These are phyloP conservation scores for Eulemur mongoz DNA, from an alignment of 2,797 vertebrate species.

Conservation along the genomic window DNA sequence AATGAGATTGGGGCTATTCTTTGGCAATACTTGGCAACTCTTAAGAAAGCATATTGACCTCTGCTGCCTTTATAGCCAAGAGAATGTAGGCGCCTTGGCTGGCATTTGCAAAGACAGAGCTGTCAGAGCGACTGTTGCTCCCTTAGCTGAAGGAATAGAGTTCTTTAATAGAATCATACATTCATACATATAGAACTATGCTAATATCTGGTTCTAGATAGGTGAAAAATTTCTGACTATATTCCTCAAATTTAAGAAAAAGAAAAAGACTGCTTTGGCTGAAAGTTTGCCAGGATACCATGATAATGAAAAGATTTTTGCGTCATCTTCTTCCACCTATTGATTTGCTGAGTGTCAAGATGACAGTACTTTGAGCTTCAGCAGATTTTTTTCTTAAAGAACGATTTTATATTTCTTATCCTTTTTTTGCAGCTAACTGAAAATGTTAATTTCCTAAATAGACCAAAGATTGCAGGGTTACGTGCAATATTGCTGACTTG, in stretches of 20 bases:
- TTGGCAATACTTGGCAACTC: background rate
- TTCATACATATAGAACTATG: background rate
- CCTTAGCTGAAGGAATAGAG: background rate
- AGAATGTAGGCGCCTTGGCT: background rate
- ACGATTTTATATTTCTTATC: background rate
- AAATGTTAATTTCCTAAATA: constrained; percentile 25
- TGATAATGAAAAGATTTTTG: background rate
- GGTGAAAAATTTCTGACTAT: background rate
- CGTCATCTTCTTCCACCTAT: background rate
- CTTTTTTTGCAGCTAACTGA: background rate
- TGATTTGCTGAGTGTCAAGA: background rate
- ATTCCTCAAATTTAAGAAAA: background rate
- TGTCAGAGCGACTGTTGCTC: background rate
- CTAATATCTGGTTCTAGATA: background rate
- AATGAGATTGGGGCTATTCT: background rate
- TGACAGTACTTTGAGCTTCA: background rate
- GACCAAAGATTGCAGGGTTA: constrained; percentile 15
- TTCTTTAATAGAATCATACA: background rate
- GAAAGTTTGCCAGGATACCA: background rate
- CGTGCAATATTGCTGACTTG: background rate
- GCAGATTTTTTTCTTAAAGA: background rate
- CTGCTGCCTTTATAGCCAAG: background rate
- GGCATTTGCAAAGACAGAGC: background rate
- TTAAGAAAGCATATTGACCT: background rate
- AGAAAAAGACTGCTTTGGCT: background rate